Base-by-base conservation (phyloP, 2,113 vertebrate genomes). In the Andinoacara biseriatus region DNA sequence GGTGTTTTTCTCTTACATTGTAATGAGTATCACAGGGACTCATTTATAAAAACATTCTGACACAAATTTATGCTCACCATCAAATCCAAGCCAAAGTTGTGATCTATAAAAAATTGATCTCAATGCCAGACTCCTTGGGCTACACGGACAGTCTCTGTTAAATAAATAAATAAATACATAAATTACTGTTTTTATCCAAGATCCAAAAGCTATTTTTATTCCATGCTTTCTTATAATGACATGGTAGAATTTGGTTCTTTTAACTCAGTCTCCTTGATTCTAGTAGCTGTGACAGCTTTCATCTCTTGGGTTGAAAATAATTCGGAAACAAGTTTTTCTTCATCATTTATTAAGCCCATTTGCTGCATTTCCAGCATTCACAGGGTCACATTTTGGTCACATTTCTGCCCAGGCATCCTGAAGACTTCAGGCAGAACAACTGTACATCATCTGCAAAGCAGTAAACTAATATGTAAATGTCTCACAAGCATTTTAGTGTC, bases 1-100 rank as follows among this genome's bases (percentile, higher is more conserved):
- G 13, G 57, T 4, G 1, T 60, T 84, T 60, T 84, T 84, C 69
- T 79, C 49, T 7, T 5, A 26, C 54, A 63, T 80, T 85, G 40
- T 82, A 89, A 88, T 76, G 83, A 88, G 81, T 49, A 58, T 87
- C 80, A 3, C 20, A 31, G 78, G 72, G 86, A 76, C 81, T 77
- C 54, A 35, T 86, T 90, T 80, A n/a, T 59, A 29, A 74, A 80
- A 69, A 29, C 46, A 65, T 22, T 26, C 58, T 84, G 74, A 90
- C 58, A 56, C 74, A 84, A 80, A 90, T 86, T n/a, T 83, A 84
- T 78, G 49, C 78, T 83, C 10, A 43, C 33, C 33, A 54, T 75
- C 72, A 74, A 76, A 86, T 81, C 33, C 9, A 9, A 58, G 38
- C 58, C 46, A 59, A 26, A 88, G 76, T 54, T 43, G 11, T 67